A percentile compares a stretch with the other conserved stretches of the same genome.
Conservation (phyloP, 2,888 invertebrate species). For the Temnothorax rugatulus region DNA sequence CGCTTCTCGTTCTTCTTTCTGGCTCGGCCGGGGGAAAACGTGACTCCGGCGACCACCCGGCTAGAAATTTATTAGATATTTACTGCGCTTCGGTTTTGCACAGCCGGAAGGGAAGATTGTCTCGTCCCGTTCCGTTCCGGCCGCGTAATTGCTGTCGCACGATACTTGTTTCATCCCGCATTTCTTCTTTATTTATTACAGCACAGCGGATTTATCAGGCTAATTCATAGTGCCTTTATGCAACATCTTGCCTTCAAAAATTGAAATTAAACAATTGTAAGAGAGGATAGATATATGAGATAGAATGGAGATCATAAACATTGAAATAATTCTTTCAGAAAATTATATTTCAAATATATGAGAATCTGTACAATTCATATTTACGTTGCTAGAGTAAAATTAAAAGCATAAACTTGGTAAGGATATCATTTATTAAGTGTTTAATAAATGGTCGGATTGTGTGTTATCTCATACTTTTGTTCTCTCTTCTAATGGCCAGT, state of each 20-base stretch:
- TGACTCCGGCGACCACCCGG: conserved; percentile 79
- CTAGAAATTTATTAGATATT: conserved; percentile 86
- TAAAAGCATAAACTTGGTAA: background rate
- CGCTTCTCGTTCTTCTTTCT: conserved; percentile 58
- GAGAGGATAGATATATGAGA: background rate
- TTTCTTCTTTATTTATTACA: conserved; percentile 14
- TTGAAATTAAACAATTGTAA: background rate
- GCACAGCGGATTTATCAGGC: conserved; percentile 7
- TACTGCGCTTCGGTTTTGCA: conserved; percentile 83
- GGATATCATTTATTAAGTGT: background rate
- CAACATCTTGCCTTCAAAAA: conserved; percentile 12
- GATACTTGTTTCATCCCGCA: conserved; percentile 26
- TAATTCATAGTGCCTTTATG: conserved; percentile 20
- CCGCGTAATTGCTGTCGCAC: conserved; percentile 25
- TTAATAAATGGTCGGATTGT: conserved; percentile 2
- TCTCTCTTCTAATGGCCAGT: no score
- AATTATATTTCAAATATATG: background rate
- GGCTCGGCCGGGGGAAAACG: conserved; percentile 74
- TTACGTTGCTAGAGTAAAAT: background rate
- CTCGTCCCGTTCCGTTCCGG: conserved; percentile 63
- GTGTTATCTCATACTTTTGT: background rate
- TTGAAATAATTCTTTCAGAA: background rate
- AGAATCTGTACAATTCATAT: background rate
- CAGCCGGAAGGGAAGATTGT: conserved; percentile 71
- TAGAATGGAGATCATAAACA: background rate